phyloP scores from a whole-genome alignment of 2,797 vertebrate species.

The Myotis pilosus region DNA sequence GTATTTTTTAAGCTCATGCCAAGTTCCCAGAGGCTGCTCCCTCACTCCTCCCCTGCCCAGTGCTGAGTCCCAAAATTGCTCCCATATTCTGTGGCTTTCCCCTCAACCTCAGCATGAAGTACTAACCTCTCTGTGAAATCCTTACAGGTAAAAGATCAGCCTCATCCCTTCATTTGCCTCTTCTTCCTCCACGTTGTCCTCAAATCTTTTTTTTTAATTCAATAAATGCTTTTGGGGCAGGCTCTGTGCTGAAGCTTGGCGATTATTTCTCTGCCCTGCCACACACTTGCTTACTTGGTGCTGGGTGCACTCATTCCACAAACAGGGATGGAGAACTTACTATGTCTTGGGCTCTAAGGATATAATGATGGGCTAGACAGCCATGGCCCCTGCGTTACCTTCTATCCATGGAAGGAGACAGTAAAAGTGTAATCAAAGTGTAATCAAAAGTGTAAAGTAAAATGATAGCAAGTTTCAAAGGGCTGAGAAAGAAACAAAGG shows the following conservation, averaged over 20 bases:
- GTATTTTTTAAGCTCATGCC: background rate
- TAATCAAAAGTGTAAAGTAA: too few species aligned
- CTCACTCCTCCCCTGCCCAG: background rate
- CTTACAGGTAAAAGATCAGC: background rate
- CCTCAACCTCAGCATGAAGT: background rate
- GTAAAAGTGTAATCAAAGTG: background rate
- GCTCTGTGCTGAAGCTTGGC: background rate
- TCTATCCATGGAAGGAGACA: background rate
- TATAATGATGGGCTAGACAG: background rate
- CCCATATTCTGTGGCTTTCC: accelerated
- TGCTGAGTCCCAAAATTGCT: background rate
- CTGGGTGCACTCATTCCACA: background rate
- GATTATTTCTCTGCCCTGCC: background rate
- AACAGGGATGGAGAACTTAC: background rate
- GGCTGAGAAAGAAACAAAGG: background rate
- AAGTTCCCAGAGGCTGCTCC: background rate
- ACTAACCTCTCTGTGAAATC: background rate
- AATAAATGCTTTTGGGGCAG: background rate
- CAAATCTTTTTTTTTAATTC: background rate
- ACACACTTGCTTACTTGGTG: background rate
- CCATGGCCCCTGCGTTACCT: background rate
- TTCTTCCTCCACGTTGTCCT: background rate
- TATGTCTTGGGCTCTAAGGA: background rate
- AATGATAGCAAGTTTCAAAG: background rate
- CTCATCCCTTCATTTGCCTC: background rate